Base-by-base conservation (phyloP, 2,888 invertebrate genomes). In the Drosophila acutilabella region DNA sequence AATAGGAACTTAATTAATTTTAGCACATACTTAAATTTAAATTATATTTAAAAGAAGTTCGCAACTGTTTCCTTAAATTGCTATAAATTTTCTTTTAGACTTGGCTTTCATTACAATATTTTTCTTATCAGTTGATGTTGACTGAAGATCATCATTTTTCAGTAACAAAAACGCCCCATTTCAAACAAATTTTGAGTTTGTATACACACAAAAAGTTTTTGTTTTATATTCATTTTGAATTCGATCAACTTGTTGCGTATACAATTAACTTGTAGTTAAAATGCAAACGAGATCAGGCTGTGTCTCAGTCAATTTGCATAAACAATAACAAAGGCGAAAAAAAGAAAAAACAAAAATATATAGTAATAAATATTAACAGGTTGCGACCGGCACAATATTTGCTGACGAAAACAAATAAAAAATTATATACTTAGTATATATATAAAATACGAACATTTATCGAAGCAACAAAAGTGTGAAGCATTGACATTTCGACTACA, bases 401-500 rank as follows among this genome's bases (percentile, higher is more conserved):
- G 62, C 62, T 50, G 61, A 53, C 44, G 41, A 53, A 48, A 59
- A 56, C 14, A 48, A 44, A 53, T 51, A 40, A 8, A 13, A 13
- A 36, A 4, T 13, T 8, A 30, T 30, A 36, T 13, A 33, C 11
- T 10, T 33, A 13, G 20, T 33, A 33, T 33, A 33, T 33, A 33
- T 33, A 33, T 11, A 10, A 52, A 41, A 2, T 36, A 53, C 4
- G 20, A 23, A 36, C 38, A 54, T 40, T 58, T 58, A 52, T 4
- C 33, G 26, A 41, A 45, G 8, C 56, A 61, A 54, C 33, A 33
- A 33, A 56, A 30, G 30, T 30, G 67, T 73, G 64, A 72, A 70
- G 71, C 71, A 71, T 81, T 82, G 81, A 81, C 88, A 87, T 87
- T 82, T 88, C 33, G 41, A 53, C 42, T 50, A 61, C 4, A 20